Evolutionary conservation across 2,113 vertebrate genomes (phyloP).

Genomic region (Anhinga anhinga): DNA sequence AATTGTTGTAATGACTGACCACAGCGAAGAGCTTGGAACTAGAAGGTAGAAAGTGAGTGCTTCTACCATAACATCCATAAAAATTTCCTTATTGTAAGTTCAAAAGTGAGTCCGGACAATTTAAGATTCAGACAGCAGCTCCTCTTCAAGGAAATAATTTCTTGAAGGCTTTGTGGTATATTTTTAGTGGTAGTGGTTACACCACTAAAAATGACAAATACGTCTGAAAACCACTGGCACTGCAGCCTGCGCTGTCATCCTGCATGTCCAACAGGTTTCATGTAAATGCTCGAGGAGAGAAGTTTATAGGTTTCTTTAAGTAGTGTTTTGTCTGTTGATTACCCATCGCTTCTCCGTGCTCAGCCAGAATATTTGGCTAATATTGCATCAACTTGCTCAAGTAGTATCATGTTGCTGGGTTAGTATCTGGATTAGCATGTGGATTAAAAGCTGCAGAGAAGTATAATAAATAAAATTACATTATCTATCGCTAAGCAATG

Average conservation of each 20-base stretch:
- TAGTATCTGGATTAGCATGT: not conserved
- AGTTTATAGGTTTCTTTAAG: constrained; percentile 30
- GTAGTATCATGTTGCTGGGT: not conserved
- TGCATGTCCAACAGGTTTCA: not conserved
- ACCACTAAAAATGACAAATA: not conserved
- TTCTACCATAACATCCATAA: not conserved
- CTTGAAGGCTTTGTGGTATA: not conserved
- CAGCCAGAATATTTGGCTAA: not conserved
- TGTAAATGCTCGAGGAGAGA: not conserved
- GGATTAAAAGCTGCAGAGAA: not conserved
- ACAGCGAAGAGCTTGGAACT: not conserved
- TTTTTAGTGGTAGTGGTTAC: not conserved
- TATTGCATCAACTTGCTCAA: constrained; percentile 33
- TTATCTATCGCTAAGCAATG: not conserved
- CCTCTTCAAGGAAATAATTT: not conserved
- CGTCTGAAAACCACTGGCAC: not conserved
- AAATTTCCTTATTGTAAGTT: not conserved
- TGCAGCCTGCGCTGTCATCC: not conserved
- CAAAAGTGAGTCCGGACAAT: not conserved
- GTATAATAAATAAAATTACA: not conserved
- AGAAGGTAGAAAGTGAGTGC: not conserved
- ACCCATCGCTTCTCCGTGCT: not conserved
- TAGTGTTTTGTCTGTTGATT: not conserved
- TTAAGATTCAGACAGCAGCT: not conserved
- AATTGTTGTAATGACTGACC: not conserved